Conservation (phyloP, 2,113 vertebrate genomes). For the Oxyruncus cristatus region DNA sequence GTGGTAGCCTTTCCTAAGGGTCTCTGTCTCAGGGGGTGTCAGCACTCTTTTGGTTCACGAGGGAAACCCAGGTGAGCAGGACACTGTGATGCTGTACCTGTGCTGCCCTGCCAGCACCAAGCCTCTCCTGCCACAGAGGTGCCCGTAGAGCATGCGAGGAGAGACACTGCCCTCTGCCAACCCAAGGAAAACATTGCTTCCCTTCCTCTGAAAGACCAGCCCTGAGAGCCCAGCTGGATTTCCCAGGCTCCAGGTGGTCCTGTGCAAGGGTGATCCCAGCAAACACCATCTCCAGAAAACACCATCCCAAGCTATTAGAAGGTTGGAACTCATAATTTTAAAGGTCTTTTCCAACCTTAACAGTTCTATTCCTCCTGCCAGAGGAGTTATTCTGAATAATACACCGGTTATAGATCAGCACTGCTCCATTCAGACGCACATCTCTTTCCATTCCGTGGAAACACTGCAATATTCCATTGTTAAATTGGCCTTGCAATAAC, state of each 20-base stretch:
- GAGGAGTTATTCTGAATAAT: neutral
- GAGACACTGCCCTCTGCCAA: slow-evolving; percentile 11
- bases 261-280: neutral
- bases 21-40: rapidly evolving
- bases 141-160: neutral
- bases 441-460: neutral
- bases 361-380: neutral
- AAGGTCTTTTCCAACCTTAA: neutral
- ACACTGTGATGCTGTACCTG: rapidly evolving
- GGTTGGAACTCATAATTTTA: neutral
- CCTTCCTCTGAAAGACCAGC: neutral
- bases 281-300: neutral
- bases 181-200: neutral
- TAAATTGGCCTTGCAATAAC: neutral
- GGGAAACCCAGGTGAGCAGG: neutral
- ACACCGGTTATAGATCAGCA: neutral
- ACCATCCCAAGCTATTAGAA: neutral
- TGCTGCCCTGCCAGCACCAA: neutral
- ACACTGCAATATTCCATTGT: neutral
- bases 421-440: rapidly evolving
- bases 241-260: rapidly evolving
- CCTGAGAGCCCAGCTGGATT: neutral
- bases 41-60: neutral
- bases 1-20: slow-evolving; percentile 14
- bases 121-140: neutral